Conservation (phyloP, 2,113 vertebrate species). For the Caranx ignobilis region DNA sequence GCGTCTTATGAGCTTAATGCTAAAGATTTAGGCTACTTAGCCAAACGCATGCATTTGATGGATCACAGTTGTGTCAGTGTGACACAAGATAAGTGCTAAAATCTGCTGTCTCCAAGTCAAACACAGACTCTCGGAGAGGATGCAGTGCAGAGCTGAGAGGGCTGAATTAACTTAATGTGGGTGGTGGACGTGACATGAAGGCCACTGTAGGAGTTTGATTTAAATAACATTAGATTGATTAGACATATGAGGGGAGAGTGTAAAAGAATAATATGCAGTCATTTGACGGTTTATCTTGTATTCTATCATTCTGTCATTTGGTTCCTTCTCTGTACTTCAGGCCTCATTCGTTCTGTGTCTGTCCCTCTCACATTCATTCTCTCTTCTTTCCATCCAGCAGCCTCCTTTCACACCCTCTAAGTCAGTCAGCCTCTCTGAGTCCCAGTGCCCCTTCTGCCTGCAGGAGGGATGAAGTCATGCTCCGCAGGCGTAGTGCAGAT, state of each 20-base stretch:
- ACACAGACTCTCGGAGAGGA: neutral
- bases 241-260: neutral
- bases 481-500: conserved; percentile 47
- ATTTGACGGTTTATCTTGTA: neutral
- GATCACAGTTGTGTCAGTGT: conserved; percentile 11
- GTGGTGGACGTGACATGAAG: conserved; percentile 4
- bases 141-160: conserved; percentile 7
- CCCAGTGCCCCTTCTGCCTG: conserved; percentile 54
- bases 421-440: conserved; percentile 39
- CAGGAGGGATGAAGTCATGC: conserved; percentile 74
- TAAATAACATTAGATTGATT: neutral
- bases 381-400: conserved; percentile 34
- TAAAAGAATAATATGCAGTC: neutral
- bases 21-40: conserved; percentile 48
- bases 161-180: neutral
- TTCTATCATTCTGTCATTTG: neutral
- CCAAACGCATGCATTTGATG: conserved; percentile 34
- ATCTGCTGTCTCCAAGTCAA: conserved; percentile 21
- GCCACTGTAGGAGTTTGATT: neutral
- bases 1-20: conserved; percentile 51
- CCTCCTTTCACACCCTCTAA: conserved; percentile 52
- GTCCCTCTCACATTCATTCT: neutral
- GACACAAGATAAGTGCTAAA: conserved; percentile 22
- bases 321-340: neutral
- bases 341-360: neutral